phyloP scores from a whole-genome alignment of 2,888 invertebrate species.

The Imbricaverruca yamaguchii region DNA sequence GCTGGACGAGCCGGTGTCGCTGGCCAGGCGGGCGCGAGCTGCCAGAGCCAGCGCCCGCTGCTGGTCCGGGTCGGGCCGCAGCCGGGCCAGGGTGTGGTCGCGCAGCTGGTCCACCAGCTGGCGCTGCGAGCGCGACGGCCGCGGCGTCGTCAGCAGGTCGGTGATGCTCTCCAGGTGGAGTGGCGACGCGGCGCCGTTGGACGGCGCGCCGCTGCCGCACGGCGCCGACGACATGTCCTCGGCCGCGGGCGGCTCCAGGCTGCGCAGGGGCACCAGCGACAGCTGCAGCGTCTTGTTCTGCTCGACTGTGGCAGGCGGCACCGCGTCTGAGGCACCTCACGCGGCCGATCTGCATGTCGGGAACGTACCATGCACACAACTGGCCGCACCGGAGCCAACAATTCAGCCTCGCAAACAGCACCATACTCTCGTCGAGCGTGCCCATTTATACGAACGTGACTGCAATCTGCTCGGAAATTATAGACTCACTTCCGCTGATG shows the following conservation, averaged over 20 bases:
- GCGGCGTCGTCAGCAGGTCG: background rate
- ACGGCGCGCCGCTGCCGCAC: background rate
- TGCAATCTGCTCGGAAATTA: too few species aligned
- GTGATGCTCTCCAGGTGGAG: background rate
- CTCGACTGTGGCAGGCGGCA: background rate
- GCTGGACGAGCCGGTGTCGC: background rate
- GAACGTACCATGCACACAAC: too few species aligned
- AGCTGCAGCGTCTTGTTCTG: background rate
- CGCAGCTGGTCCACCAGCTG: background rate
- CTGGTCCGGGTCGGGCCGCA: background rate
- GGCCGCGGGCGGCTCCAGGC: background rate
- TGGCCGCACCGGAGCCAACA: too few species aligned
- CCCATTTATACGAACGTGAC: too few species aligned
- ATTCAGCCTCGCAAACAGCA: too few species aligned
- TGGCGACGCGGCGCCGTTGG: too few species aligned
- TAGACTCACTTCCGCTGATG: too few species aligned
- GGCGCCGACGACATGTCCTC: background rate
- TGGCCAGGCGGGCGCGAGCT: background rate
- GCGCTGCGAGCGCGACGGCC: background rate
- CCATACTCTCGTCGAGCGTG: too few species aligned
- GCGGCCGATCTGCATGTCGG: too few species aligned
- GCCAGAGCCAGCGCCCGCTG: conserved; percentile 6
- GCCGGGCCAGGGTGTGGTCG: background rate
- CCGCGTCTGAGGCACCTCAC: background rate
- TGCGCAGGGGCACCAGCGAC: background rate